Percentiles rank a stretch among this genome's conserved stretches.
phyloP scores from a whole-genome alignment of 1,140 invertebrate species.

The Drosophila orosa region DNA sequence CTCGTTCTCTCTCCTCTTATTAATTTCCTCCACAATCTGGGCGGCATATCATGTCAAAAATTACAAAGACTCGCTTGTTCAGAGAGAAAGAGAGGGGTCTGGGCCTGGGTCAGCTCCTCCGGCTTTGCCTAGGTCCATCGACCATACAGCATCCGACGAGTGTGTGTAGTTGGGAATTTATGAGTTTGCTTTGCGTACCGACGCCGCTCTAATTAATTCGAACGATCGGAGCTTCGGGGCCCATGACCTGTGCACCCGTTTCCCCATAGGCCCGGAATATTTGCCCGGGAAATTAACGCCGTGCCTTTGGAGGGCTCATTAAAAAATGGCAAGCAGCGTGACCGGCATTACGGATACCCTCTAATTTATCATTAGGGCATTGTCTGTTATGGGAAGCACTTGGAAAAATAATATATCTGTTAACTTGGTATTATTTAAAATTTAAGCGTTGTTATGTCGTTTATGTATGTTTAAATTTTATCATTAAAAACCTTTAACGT shows the following conservation, averaged over 20 bases:
- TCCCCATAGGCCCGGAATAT: slow-evolving; percentile 23
- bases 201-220: slow-evolving; percentile 72
- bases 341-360: slow-evolving; percentile 14
- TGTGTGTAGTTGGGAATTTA: slow-evolving; percentile 22
- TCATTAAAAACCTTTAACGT: too few species aligned
- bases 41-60: slow-evolving; percentile 76
- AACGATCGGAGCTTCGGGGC: slow-evolving; percentile 27
- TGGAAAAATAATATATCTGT: not conserved
- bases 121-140: not conserved
- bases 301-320: slow-evolving; percentile 16
- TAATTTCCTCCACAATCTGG: slow-evolving; percentile 72
- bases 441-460: too few species aligned
- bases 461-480: too few species aligned
- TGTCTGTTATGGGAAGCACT: not conserved
- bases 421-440: not conserved
- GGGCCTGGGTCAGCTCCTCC: slow-evolving; percentile 46
- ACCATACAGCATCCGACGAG: not conserved
- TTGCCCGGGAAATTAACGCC: slow-evolving; percentile 39
- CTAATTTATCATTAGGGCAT: slow-evolving; percentile 4
- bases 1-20: slow-evolving; percentile 53
- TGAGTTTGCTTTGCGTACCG: slow-evolving; percentile 34
- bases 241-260: slow-evolving; percentile 46
- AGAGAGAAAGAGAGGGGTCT: not conserved
- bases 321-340: slow-evolving; percentile 41
- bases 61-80: slow-evolving; percentile 76